Conservation (phyloP, 2,113 vertebrate species). For the Rostratula benghalensis region DNA sequence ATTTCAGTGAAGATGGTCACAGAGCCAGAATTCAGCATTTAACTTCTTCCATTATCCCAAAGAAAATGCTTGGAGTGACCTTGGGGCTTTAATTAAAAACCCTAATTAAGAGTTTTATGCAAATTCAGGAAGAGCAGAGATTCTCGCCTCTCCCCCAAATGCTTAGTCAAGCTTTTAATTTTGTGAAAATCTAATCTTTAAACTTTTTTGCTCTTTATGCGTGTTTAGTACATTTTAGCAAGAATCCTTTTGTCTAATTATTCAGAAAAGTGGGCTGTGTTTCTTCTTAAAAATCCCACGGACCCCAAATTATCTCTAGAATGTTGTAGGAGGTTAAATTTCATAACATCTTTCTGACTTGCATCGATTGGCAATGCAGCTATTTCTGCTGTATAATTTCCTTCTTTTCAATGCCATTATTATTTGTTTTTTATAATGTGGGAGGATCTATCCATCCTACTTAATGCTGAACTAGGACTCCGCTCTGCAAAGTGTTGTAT, state of each 20-base stretch:
- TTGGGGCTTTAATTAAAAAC: background rate
- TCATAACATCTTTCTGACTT: constrained; percentile 9
- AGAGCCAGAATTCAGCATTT: background rate
- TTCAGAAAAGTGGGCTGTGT: background rate
- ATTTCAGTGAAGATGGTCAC: background rate
- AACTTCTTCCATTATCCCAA: background rate
- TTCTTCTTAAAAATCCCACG: constrained; percentile 7
- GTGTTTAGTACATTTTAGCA: background rate
- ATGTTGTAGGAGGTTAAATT: constrained; percentile 30
- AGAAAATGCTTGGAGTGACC: background rate
- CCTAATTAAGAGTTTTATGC: background rate
- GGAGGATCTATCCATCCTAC: background rate
- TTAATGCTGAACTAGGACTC: background rate
- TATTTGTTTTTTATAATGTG: background rate
- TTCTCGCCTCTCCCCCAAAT: background rate
- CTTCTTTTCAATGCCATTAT: background rate
- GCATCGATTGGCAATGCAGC: background rate
- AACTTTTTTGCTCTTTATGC: background rate
- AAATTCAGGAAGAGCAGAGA: background rate
- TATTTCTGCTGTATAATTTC: constrained; percentile 16
- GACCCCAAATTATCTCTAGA: constrained; percentile 26
- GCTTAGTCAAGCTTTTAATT: background rate
- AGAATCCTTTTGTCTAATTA: background rate
- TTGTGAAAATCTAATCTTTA: background rate
- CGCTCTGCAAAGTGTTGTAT: background rate